Evolutionary conservation across 2,888 invertebrate species (phyloP), one percentile per base, ranked within the genome.

Genomic region (Drosophila aldrichi): DNA sequence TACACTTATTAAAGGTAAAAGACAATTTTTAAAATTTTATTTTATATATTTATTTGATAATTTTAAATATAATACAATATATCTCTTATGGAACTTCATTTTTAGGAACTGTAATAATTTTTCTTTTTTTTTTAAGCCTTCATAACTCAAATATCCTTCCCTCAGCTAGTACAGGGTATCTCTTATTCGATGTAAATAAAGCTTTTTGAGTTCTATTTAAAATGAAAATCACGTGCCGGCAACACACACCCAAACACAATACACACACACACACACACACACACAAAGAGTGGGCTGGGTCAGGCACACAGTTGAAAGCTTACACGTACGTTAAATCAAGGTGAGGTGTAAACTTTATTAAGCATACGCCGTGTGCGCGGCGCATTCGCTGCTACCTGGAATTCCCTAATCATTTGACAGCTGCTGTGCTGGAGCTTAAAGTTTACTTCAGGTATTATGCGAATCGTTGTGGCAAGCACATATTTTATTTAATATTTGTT

Each of bases 351-450:
- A 79, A 83, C 74, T 71, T 84, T 82, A 80, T 82, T 82, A 85
- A 77, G 72, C 82, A 77, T 82, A 79, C 85, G 85, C 76, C 69
- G 65, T 59, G 67, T 79, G 73, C 18, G 73, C 18, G 34, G 38
- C 56, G 56, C 51, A 18, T 10, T 49, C 18, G 41, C 61, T 54
- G 18, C 64, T 49, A 4, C 51, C 70, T 67, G 58, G 65, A 71
- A 72, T 76, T 78, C 69, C 72, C 75, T 70, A 82, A 85, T 80
- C 80, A 88, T 79, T 82, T 77, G 86, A 85, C 86, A 88, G 84
- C 88, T 82, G 70, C 62, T 70, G 55, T 62, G 51, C 59, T 34
- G 63, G 20, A 70, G 85, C 82, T 88, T 88, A 82, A 80, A 84
- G 82, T 81, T 82, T 74, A 62, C 56, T 63, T 61, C 18, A 36